Percentiles rank a stretch among this genome's conserved stretches.
phyloP scores from a whole-genome alignment of 2,888 invertebrate genomes.

The Tolmerus cingulatus region DNA sequence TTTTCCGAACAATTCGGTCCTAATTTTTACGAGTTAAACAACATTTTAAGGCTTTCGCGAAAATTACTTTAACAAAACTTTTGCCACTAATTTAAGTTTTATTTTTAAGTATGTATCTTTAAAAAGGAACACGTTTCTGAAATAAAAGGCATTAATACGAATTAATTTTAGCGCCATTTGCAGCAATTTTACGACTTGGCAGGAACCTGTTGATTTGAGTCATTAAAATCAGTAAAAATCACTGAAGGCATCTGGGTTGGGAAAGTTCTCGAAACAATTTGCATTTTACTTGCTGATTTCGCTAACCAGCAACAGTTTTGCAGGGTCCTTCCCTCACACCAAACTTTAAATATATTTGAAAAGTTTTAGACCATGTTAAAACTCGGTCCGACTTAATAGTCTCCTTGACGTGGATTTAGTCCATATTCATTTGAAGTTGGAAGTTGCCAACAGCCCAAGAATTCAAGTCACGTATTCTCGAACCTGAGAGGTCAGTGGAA shows the following conservation, averaged over 20 bases:
- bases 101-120: background rate
- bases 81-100: background rate
- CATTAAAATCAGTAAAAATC: background rate
- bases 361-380: constrained; percentile 16
- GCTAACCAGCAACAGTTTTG: constrained; percentile 11
- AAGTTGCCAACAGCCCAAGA: background rate
- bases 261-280: background rate
- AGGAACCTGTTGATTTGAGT: background rate
- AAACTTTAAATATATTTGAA: constrained; percentile 21
- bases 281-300: constrained; percentile 9
- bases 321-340: background rate
- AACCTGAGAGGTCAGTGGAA: constrained; percentile 40
- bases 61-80: background rate
- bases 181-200: background rate
- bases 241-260: background rate
- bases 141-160: background rate
- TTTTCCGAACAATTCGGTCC: too few relatives aligned
- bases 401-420: constrained; percentile 25
- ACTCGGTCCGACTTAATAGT: constrained; percentile 11
- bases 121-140: background rate
- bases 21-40: too few relatives aligned
- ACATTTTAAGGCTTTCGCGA: too few relatives aligned
- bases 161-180: background rate
- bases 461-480: constrained; percentile 33
- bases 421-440: constrained; percentile 36